phyloP scores from a whole-genome alignment of 2,113 vertebrate genomes.

The Anolis sagrei region DNA sequence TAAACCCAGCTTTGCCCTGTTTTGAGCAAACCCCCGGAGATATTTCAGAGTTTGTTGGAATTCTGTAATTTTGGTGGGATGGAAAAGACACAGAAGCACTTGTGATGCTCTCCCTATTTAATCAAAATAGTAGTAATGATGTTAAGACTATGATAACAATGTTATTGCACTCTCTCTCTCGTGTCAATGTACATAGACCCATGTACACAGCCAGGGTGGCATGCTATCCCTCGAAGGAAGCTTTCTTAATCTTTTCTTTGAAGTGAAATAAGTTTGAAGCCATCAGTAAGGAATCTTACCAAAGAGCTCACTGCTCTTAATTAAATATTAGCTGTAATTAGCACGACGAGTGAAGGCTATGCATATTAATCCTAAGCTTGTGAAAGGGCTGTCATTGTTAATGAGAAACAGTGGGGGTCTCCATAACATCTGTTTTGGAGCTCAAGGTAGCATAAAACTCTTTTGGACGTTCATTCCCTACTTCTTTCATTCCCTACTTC shows the following conservation, averaged over 20 bases:
- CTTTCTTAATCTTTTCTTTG: conserved; percentile 11
- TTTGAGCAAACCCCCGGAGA: too few species aligned
- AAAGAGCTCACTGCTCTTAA: conserved; percentile 75
- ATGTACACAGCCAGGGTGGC: background rate
- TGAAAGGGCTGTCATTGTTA: conserved; percentile 78
- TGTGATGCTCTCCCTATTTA: too few species aligned
- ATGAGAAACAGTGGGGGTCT: conserved; percentile 76
- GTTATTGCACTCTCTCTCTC: background rate
- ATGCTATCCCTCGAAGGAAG: too few species aligned
- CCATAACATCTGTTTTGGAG: conserved; percentile 77
- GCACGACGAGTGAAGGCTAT: conserved; percentile 71
- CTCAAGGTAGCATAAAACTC: conserved; percentile 52
- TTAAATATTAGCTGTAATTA: conserved; percentile 86
- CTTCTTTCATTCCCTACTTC: conserved; percentile 25
- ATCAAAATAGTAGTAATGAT: too few species aligned
- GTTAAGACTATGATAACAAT: too few species aligned
- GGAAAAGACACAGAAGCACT: too few species aligned
- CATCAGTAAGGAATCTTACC: conserved; percentile 62
- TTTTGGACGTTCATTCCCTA: conserved; percentile 2
- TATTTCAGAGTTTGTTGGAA: too few species aligned
- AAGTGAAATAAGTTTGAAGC: conserved; percentile 52
- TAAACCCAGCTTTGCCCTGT: too few species aligned
- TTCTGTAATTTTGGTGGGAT: too few species aligned
- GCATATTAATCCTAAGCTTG: conserved; percentile 79
- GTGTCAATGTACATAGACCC: background rate